These are phyloP conservation scores for Cabera pusaria DNA, from an alignment of 2,888 invertebrate genomes.

Conservation along the genomic window DNA sequence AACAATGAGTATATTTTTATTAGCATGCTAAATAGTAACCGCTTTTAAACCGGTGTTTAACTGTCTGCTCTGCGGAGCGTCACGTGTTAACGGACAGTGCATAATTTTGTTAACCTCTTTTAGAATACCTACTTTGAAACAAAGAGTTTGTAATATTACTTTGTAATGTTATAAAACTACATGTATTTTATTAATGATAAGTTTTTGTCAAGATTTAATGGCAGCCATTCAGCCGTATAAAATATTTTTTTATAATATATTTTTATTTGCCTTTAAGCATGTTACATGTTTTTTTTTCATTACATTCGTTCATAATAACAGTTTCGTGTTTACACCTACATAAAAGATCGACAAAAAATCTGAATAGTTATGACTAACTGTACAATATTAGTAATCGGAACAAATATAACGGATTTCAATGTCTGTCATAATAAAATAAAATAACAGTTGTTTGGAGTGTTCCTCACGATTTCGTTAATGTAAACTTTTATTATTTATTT, in stretches of 20 bases:
- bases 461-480: slow-evolving; percentile 2
- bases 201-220: no score
- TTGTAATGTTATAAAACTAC: no score
- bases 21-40: slow-evolving; percentile 43
- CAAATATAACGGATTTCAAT: slow-evolving; percentile 18
- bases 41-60: slow-evolving; percentile 60
- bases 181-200: no score
- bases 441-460: slow-evolving; percentile 2
- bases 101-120: slow-evolving; percentile 45
- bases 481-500: no score
- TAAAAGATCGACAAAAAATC: slow-evolving; percentile 42
- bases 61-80: slow-evolving; percentile 60
- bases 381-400: slow-evolving; percentile 47
- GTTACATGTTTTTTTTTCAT: no score
- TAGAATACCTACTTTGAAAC: no score
- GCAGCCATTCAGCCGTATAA: no score
- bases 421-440: slow-evolving; percentile 8
- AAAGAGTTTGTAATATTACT: no score
- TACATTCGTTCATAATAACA: slow-evolving; percentile 33
- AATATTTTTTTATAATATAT: no score
- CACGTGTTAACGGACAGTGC: slow-evolving; percentile 52
- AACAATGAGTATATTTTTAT: slow-evolving; percentile 39
- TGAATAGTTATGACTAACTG: slow-evolving; percentile 50
- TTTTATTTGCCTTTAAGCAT: no score
- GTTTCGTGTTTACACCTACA: slow-evolving; percentile 45